Base-by-base conservation (phyloP, 2,797 vertebrate genomes). In the Poeciliopsis gracilis region DNA sequence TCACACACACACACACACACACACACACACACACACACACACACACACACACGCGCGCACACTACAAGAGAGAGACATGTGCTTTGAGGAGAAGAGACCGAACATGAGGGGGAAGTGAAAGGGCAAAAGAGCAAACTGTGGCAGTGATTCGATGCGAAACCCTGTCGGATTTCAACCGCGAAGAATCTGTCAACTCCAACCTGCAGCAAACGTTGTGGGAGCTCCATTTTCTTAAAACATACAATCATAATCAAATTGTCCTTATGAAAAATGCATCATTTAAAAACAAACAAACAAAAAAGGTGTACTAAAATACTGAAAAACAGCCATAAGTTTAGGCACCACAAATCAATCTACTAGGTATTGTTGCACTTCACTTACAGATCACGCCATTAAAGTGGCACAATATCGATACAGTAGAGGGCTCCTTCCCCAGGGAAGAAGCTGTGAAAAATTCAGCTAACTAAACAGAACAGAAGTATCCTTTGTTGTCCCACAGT, bases 351-450 rank as follows among this genome's bases (percentile, higher is more conserved):
- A 92, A 93, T 91, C 87, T 90, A 83, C 84, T 87, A 92, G 84
- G 86, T 91, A 77, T 92, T 85, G 91, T 90, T 93, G 91, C 90
- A 92, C 90, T 90, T 91, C 92, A 93, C 91, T 92, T 88, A 84
- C 77, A 88, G 74, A 88, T 91, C 88, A 91, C 90, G 92, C 88
- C 86, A 89, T 92, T 85, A 90, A 94, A 95, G 94, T 95, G 94
- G 93, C 93, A 94, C 90, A 85, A 91, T 82, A 90, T 88, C 73
- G 80, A 87, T 92, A 93, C 92, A 94, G 90, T 87, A 94, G 91
- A 89, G 87, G 82, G 77, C 82, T 81, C 71, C 67, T 86, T 75
- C 28, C 10, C 15, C 66, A 41, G 20, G 81, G 76, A 77, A 86
- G 83, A 88, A 83, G 84, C 86, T 82, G 83, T 85, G 69, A 38